Evolutionary conservation across 2,113 vertebrate species (phyloP).

Genomic region (Caracal caracal): DNA sequence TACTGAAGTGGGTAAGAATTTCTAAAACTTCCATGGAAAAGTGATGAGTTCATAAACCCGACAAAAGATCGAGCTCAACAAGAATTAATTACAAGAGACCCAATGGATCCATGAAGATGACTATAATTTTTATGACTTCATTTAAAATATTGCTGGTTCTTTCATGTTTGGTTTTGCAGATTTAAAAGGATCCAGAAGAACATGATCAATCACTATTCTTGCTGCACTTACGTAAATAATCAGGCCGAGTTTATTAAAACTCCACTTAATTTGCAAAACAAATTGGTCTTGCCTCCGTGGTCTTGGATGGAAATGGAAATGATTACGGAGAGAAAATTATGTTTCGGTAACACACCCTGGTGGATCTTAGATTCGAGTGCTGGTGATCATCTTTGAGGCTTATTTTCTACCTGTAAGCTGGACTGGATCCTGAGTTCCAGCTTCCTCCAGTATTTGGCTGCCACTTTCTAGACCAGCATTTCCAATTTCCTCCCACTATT

Average conservation of each 20-base stretch:
- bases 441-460: background rate
- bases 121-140: background rate
- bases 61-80: background rate
- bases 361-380: background rate
- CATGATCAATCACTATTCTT: background rate
- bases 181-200: background rate
- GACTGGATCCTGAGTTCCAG: background rate
- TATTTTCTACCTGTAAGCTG: background rate
- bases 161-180: background rate
- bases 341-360: background rate
- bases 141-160: background rate
- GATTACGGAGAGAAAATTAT: background rate
- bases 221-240: background rate
- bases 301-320: background rate
- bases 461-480: background rate
- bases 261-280: background rate
- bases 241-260: background rate
- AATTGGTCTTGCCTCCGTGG: background rate
- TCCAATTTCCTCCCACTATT: background rate
- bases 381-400: background rate
- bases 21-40: background rate
- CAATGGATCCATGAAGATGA: background rate
- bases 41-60: background rate
- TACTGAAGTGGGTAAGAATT: background rate
- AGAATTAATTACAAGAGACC: background rate